phyloP scores from a whole-genome alignment of 1,140 invertebrate genomes.

The Hydropsyche tenuis region DNA sequence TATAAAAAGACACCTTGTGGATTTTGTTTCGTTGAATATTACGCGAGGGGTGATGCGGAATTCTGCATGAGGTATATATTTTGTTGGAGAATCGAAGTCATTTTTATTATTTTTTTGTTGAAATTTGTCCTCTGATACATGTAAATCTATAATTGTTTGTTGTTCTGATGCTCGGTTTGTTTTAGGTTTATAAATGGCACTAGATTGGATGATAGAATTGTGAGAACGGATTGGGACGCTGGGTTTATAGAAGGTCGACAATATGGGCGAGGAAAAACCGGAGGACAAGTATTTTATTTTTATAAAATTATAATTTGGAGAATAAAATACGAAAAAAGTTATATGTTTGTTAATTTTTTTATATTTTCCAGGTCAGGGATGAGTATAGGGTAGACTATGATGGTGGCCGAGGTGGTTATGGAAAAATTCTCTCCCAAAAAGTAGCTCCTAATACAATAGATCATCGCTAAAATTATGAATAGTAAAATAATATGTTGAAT shows the following conservation, averaged over 20 bases:
- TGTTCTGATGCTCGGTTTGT: too few species aligned
- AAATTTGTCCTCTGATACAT: too few species aligned
- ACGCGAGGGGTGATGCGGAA: constrained; percentile 86
- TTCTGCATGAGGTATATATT: constrained; percentile 81
- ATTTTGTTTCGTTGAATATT: constrained; percentile 99
- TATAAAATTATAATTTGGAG: background rate
- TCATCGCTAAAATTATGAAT: constrained; percentile 51
- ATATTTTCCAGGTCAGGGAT: constrained; percentile 82
- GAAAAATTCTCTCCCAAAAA: constrained; percentile 91
- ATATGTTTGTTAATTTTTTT: constrained; percentile 12
- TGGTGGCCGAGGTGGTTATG: constrained; percentile 94
- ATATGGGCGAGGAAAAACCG: constrained; percentile 97
- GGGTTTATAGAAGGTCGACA: constrained; percentile 98
- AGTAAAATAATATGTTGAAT: too few species aligned
- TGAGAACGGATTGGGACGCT: constrained; percentile 98
- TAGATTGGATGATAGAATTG: constrained; percentile 94
- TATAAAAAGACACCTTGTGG: constrained; percentile 99
- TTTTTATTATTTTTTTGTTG: too few species aligned
- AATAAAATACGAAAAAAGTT: background rate
- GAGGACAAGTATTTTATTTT: constrained; percentile 82
- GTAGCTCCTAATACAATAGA: constrained; percentile 66
- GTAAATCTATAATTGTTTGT: too few species aligned
- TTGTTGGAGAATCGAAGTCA: too few species aligned
- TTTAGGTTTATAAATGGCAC: constrained; percentile 93
- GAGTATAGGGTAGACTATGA: constrained; percentile 99